These are phyloP conservation scores for Lasioglossum morio DNA, from an alignment of 2,888 invertebrate genomes.

Conservation along the genomic window DNA sequence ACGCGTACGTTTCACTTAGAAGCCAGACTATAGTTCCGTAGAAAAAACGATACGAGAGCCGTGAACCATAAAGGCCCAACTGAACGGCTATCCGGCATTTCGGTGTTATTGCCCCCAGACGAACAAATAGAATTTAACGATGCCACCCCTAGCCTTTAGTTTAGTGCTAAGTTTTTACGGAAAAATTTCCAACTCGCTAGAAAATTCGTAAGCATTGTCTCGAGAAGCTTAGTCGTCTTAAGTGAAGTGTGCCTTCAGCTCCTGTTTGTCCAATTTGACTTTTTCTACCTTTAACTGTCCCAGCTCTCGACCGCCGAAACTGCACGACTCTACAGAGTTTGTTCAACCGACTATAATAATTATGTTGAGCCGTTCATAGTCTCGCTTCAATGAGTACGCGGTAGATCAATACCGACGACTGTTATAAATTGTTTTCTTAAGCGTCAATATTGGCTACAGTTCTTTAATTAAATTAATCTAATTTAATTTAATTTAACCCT, in stretches of 20 bases:
- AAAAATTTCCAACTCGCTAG: not conserved
- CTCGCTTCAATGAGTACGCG: too few species aligned
- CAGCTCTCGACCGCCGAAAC: not conserved
- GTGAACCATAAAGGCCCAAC: conserved; percentile 47
- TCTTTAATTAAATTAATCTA: too few species aligned
- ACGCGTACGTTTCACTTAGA: conserved; percentile 76
- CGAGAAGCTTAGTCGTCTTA: not conserved
- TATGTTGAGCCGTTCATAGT: too few species aligned
- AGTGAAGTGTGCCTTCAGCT: not conserved
- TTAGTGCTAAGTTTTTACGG: not conserved
- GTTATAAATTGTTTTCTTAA: too few species aligned
- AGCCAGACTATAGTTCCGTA: conserved; percentile 60
- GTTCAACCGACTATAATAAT: not conserved
- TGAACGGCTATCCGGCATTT: conserved; percentile 43
- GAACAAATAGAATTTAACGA: conserved; percentile 40
- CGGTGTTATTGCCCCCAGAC: conserved; percentile 22
- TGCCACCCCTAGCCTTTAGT: not conserved
- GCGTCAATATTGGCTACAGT: too few species aligned
- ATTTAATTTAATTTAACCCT: too few species aligned
- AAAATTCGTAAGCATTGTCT: not conserved
- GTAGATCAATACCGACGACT: too few species aligned
- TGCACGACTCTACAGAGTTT: not conserved
- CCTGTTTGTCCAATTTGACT: not conserved
- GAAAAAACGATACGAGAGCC: conserved; percentile 72
- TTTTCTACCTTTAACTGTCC: not conserved